Evolutionary conservation across 2,113 vertebrate species (phyloP).

Genomic region (Sander lucioperca): DNA sequence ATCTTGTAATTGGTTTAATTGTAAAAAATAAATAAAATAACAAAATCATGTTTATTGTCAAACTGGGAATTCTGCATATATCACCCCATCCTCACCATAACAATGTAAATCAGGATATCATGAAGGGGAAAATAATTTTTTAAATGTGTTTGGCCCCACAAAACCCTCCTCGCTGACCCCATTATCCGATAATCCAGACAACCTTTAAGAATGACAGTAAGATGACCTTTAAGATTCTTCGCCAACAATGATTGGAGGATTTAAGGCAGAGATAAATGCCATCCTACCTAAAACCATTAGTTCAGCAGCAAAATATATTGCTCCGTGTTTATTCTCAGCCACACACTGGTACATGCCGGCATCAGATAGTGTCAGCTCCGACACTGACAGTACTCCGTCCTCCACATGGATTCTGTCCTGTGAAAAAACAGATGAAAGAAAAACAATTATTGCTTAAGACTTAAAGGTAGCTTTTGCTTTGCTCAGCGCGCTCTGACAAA

Average conservation of each 20-base stretch:
- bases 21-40: background rate
- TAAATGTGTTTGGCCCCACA: slow-evolving; percentile 71
- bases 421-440: slow-evolving; percentile 79
- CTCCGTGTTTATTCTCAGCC: slow-evolving; percentile 94
- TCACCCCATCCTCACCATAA: slow-evolving; percentile 9
- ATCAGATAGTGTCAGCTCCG: slow-evolving; percentile 89
- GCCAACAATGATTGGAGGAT: slow-evolving; percentile 70
- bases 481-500: slow-evolving; percentile 29
- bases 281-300: slow-evolving; percentile 93
- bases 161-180: slow-evolving; percentile 67
- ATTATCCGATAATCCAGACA: slow-evolving; percentile 76
- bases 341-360: slow-evolving; percentile 96
- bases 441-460: slow-evolving; percentile 61
- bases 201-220: slow-evolving; percentile 80
- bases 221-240: slow-evolving; percentile 78
- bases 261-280: slow-evolving; percentile 74
- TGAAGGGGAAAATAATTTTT: slow-evolving; percentile 22
- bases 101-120: slow-evolving; percentile 39
- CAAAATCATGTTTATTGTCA: background rate
- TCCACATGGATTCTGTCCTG: slow-evolving; percentile 93
- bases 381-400: slow-evolving; percentile 90
- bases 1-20: slow-evolving; percentile 16
- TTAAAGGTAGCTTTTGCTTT: slow-evolving; percentile 53
- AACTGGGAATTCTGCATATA: slow-evolving; percentile 16
- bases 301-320: slow-evolving; percentile 92